These are phyloP conservation scores for Lasioglossum morio DNA, from an alignment of 2,888 invertebrate species.

Conservation along the genomic window DNA sequence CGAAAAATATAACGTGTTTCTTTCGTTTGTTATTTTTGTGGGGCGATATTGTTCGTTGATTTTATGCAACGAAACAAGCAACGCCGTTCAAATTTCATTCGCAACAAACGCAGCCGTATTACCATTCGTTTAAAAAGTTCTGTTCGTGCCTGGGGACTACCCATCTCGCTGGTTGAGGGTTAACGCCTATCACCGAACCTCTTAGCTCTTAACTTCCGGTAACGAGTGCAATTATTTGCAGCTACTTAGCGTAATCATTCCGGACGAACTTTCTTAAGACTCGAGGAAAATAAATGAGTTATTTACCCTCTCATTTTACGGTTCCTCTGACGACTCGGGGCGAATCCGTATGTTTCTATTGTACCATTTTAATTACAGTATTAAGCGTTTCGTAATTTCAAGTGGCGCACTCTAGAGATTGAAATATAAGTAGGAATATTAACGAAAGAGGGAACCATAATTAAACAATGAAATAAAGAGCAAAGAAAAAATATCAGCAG, in stretches of 20 bases:
- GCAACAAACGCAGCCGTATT: not conserved
- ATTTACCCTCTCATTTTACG: not conserved
- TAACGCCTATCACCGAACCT: conserved; percentile 8
- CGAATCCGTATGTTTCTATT: not conserved
- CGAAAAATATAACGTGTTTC: not conserved
- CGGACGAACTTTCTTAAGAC: not conserved
- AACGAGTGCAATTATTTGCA: conserved; percentile 13
- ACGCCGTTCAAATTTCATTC: not conserved
- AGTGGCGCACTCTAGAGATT: not conserved
- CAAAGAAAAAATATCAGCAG: no score
- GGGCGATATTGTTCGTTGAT: not conserved
- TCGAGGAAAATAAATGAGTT: conserved; percentile 2
- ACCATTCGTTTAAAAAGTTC: conserved; percentile 3
- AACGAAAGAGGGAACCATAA: no score
- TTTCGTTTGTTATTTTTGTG: not conserved
- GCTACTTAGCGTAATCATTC: conserved; percentile 8
- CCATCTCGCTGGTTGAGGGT: not conserved
- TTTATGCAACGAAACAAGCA: not conserved
- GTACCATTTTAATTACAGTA: not conserved
- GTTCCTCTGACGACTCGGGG: not conserved
- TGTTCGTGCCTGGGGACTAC: not conserved
- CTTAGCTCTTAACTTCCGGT: not conserved
- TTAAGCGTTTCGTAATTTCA: not conserved
- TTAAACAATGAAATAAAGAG: no score
- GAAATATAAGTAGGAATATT: no score